Evolutionary conservation across 2,888 invertebrate species (phyloP), one percentile per base, ranked within the genome.

Genomic region (Heliconius sara): DNA sequence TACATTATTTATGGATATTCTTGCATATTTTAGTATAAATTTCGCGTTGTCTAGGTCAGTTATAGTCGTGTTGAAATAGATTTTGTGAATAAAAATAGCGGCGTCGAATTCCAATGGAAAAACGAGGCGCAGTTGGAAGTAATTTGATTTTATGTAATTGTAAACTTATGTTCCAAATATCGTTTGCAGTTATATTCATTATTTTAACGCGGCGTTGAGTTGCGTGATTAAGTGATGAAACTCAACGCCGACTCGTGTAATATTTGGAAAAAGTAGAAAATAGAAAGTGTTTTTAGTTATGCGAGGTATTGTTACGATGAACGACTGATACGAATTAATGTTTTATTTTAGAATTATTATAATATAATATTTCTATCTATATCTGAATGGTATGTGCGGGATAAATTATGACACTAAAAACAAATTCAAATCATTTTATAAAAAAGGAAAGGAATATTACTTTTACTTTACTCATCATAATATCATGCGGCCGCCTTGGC

Each of bases 1-100:
- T 70, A 25, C n/a, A 43, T 43, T 43, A 70, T 70, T 70, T 70
- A 70, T 43, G 43, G 39, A 39, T 34, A 12, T 70, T 39, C 43
- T 70, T 70, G 68, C 12, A 70, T 70, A 43, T 70, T 43, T 70
- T 13, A 70, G 25, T 43, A 25, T 30, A 3, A 71, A n/a, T 30
- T 72, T 22, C 60, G 13, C 22, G 60, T 73, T 60, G 60, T 57
- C 73, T 73, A 73, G 73, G 73, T 60, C 73, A 73, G 73, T 30
- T 60, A 60, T 57, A 73, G n/a, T 34, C 73, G 73, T 70, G 43
- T 25, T 70, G 9, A 70, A 70, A 25, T 70, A 25, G 70, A 43
- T 16, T 43, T 34, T 70, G 22, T 4, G 43, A 25, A 68, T 39
- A 39, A 43, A 70, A 70, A 47, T 70, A 70, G 43, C 25, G 2